A percentile compares a stretch with the other conserved stretches of the same genome.
Conservation (phyloP, 2,888 invertebrate species). For the Hymenopus coronatus region DNA sequence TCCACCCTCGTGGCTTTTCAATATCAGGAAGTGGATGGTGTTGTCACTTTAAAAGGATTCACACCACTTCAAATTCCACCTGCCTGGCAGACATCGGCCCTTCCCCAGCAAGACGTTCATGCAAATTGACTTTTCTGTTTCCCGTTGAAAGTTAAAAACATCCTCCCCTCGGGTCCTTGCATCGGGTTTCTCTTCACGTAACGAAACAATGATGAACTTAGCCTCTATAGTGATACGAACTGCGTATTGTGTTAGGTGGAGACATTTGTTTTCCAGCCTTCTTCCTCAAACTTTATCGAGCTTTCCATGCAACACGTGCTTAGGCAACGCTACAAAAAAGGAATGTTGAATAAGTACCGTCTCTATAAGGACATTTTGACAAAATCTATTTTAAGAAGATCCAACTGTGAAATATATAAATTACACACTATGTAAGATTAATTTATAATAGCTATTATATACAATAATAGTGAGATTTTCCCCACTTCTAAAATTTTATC, state of each 20-base stretch:
- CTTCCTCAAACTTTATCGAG: not conserved
- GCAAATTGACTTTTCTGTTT: not conserved
- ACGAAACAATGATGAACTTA: not conserved
- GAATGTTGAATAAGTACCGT: not conserved
- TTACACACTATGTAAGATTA: no score
- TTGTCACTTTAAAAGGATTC: not conserved
- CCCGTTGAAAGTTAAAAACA: not conserved
- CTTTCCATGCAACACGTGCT: not conserved
- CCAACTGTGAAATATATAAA: no score
- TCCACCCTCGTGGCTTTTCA: not conserved
- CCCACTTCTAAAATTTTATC: no score
- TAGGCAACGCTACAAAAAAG: no score
- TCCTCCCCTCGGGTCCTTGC: not conserved
- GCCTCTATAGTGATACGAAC: not conserved
- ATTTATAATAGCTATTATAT: no score
- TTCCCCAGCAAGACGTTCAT: not conserved
- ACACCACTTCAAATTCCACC: not conserved
- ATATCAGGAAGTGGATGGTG: not conserved
- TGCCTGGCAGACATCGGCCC: not conserved
- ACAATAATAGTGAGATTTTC: no score
- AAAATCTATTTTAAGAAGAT: no score
- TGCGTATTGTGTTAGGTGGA: not conserved
- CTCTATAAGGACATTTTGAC: no score
- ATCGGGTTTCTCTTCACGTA: not conserved
- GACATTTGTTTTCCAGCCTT: not conserved